These are phyloP conservation scores for Ochropleura plecta DNA, from an alignment of 2,888 invertebrate genomes.

Conservation along the genomic window DNA sequence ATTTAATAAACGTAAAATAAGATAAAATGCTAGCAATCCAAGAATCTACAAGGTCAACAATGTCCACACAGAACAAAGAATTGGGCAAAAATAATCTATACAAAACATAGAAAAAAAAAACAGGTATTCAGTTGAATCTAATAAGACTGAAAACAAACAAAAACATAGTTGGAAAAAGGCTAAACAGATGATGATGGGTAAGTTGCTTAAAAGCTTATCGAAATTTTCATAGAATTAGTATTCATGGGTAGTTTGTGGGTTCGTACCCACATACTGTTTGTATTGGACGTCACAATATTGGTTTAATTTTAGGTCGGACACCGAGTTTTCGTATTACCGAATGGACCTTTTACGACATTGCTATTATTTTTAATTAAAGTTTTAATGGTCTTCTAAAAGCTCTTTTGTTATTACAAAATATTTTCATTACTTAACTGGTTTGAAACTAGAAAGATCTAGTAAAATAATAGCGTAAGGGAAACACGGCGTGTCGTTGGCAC, in stretches of 20 bases:
- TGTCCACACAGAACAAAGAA: no score
- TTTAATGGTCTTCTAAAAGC: slow-evolving; percentile 8
- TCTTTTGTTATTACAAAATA: background rate
- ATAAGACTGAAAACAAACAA: no score
- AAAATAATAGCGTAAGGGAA: background rate
- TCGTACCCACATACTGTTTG: slow-evolving; percentile 52
- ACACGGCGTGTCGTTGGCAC: background rate
- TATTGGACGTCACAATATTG: slow-evolving; percentile 62
- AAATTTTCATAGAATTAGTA: slow-evolving; percentile 51
- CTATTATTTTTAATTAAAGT: slow-evolving; percentile 34
- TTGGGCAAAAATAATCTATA: no score
- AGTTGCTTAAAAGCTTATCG: slow-evolving; percentile 47
- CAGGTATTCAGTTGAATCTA: no score
- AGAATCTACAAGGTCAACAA: no score
- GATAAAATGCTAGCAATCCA: no score
- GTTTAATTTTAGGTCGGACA: slow-evolving; percentile 59
- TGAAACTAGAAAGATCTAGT: no score
- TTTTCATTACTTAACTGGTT: no score
- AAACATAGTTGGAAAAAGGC: no score
- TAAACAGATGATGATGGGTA: background rate
- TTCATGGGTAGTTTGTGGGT: slow-evolving; percentile 34
- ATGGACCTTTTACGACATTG: slow-evolving; percentile 13
- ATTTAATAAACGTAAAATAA: no score
- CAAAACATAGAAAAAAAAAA: no score
- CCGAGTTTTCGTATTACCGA: slow-evolving; percentile 40